These are phyloP conservation scores for Sebastes baramenuke DNA, from an alignment of 2,797 vertebrate species.

Conservation along the genomic window DNA sequence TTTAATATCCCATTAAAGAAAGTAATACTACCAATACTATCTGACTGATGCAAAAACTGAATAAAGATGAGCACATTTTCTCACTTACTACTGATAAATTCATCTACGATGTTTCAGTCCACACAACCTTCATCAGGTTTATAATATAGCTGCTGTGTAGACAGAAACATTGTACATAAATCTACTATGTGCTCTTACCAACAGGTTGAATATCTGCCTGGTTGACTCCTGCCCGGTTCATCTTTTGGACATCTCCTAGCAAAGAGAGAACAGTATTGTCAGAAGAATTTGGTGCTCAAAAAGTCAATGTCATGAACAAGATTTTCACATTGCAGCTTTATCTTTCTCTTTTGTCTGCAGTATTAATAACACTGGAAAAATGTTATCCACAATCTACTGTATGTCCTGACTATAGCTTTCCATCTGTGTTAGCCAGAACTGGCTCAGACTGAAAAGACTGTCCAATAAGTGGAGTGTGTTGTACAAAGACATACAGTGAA, in stretches of 20 bases:
- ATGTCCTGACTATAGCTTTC: background rate
- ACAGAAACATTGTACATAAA: rapidly evolving
- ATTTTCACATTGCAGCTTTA: background rate
- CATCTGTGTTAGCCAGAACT: background rate
- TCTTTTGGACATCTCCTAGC: slow-evolving; percentile 76
- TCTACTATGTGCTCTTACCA: slow-evolving; percentile 63
- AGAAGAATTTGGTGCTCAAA: background rate
- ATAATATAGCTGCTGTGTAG: background rate
- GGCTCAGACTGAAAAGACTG: background rate
- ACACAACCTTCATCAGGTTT: background rate
- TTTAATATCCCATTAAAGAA: background rate
- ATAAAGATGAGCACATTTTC: background rate
- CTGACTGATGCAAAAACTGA: background rate
- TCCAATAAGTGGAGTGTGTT: background rate
- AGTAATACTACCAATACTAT: background rate
- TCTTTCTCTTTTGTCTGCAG: background rate
- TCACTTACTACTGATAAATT: background rate
- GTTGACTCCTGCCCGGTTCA: slow-evolving; percentile 79
- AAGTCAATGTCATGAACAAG: background rate
- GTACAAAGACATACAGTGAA: background rate
- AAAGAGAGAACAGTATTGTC: background rate
- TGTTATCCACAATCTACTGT: background rate
- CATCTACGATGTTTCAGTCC: background rate
- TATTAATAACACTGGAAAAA: background rate
- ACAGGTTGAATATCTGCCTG: slow-evolving; percentile 83